phyloP scores from a whole-genome alignment of 2,797 vertebrate genomes.

The Hoplostethus mediterraneus region DNA sequence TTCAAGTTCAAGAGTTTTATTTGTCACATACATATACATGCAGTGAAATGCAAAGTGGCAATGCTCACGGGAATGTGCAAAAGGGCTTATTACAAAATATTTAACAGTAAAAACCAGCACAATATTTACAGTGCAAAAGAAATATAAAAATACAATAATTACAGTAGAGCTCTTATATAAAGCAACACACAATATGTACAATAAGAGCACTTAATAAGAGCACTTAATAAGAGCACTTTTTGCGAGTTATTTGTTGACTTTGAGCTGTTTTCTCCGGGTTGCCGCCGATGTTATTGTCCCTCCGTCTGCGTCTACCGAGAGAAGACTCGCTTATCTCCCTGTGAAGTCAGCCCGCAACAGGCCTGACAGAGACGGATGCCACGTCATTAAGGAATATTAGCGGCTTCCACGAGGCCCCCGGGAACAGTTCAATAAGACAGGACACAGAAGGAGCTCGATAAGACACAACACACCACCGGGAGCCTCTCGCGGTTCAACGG shows the following conservation, averaged over 20 bases:
- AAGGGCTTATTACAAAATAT: too few relatives aligned
- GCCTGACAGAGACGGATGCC: constrained; percentile 88
- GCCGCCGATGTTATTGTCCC: constrained; percentile 63
- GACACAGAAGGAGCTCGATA: constrained; percentile 67
- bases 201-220: too few relatives aligned
- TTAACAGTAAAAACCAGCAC: too few relatives aligned
- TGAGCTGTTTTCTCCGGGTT: constrained; percentile 46
- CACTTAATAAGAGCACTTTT: too few relatives aligned
- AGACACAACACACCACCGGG: constrained; percentile 68
- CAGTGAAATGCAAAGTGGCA: too few relatives aligned
- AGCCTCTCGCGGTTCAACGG: constrained; percentile 59
- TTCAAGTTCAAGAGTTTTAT: too few relatives aligned
- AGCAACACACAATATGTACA: too few relatives aligned
- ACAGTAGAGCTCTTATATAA: too few relatives aligned
- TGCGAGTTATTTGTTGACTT: constrained; percentile 61
- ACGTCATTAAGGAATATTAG: constrained; percentile 89
- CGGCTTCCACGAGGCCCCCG: constrained; percentile 66
- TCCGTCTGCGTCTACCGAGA: constrained; percentile 67
- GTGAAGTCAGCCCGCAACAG: constrained; percentile 80
- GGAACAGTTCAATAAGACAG: constrained; percentile 83
- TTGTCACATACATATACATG: too few relatives aligned
- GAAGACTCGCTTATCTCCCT: constrained; percentile 80
- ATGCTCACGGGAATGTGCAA: too few relatives aligned
- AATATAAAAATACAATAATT: too few relatives aligned
- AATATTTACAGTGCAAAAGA: too few relatives aligned